A percentile compares a stretch with the other conserved stretches of the same genome.
Conservation (phyloP, 2,888 invertebrate genomes). For the Ariolimax columbianus region DNA sequence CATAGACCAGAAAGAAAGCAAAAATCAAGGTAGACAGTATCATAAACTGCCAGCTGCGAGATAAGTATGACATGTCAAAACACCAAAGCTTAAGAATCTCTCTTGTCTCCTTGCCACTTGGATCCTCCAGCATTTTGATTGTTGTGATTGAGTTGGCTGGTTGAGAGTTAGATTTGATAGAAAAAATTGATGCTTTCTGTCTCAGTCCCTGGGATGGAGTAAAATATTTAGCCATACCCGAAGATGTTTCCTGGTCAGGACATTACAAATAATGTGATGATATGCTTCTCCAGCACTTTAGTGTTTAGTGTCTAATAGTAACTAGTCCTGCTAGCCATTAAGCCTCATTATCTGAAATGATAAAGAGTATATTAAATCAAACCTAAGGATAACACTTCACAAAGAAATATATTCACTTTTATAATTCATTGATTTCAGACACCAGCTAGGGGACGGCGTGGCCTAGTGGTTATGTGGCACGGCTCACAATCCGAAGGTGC, state of each 20-base stretch:
- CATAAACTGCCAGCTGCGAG: constrained; percentile 85
- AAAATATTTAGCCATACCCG: constrained; percentile 38
- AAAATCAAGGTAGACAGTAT: constrained; percentile 90
- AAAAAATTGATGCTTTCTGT: constrained; percentile 39
- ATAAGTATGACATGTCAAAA: constrained; percentile 85
- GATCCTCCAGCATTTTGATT: constrained; percentile 40
- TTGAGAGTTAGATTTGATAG: constrained; percentile 28
- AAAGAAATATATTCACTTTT: too few relatives aligned
- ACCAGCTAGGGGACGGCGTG: too few relatives aligned
- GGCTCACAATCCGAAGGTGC: too few relatives aligned
- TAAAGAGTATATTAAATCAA: background rate
- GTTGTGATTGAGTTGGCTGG: constrained; percentile 18
- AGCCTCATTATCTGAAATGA: constrained; percentile 3
- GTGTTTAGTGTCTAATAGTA: too few relatives aligned
- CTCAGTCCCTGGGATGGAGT: constrained; percentile 35
- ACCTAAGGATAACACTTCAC: background rate
- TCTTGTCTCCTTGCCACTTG: constrained; percentile 36
- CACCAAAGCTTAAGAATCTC: constrained; percentile 82
- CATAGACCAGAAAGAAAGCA: constrained; percentile 92
- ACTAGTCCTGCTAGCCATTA: background rate
- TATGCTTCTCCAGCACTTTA: background rate
- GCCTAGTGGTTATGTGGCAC: too few relatives aligned
- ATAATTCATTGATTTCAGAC: too few relatives aligned
- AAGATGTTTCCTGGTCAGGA: background rate
- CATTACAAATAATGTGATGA: background rate